These are phyloP conservation scores for Alethe castanea DNA, from an alignment of 2,113 vertebrate genomes.

Conservation along the genomic window DNA sequence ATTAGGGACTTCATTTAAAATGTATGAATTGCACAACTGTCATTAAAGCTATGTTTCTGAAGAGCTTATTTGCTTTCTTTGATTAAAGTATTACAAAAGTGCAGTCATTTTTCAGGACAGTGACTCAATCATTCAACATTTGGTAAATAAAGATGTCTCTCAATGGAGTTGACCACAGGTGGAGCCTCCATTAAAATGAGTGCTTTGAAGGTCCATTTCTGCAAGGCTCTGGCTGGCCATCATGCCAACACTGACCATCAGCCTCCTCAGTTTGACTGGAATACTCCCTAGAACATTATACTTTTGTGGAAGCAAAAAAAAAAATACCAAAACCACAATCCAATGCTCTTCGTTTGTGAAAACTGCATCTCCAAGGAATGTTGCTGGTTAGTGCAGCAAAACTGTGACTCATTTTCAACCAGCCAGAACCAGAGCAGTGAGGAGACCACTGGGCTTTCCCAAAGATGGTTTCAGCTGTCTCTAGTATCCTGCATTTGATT, in stretches of 20 bases:
- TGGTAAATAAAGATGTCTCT: constrained; percentile 23
- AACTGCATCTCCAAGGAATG: neutral
- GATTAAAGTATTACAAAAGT: neutral
- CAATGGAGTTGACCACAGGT: neutral
- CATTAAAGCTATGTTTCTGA: constrained; percentile 13
- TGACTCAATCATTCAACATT: neutral
- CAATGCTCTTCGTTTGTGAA: neutral
- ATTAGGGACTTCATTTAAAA: constrained; percentile 46
- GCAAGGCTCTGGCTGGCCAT: neutral
- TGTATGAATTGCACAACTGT: neutral
- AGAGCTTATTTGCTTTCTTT: constrained; percentile 24
- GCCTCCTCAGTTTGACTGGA: neutral
- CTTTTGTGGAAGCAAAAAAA: neutral
- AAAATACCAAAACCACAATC: neutral
- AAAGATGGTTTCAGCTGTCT: neutral
- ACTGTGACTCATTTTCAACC: neutral
- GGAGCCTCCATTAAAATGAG: neutral
- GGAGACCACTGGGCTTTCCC: neutral
- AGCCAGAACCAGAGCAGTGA: neutral
- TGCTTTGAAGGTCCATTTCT: neutral
- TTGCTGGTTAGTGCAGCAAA: neutral
- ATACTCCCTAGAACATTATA: neutral
- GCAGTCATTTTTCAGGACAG: neutral
- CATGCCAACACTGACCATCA: neutral
- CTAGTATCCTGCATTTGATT: neutral